Evolutionary conservation across 2,113 vertebrate genomes (phyloP).

Genomic region (Podarcis cretensis): DNA sequence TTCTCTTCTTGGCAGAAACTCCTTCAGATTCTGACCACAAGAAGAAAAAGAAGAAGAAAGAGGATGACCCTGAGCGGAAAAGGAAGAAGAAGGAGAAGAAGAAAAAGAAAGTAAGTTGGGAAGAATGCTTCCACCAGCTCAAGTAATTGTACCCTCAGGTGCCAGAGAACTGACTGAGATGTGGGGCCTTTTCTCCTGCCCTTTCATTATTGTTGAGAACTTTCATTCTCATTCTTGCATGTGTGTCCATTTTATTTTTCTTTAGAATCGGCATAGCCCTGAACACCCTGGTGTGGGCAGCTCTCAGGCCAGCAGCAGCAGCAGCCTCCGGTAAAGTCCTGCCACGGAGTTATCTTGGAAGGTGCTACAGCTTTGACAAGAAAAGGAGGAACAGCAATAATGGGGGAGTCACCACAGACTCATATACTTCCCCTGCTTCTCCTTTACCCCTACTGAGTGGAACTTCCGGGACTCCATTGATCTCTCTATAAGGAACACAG

Average conservation of each 20-base stretch:
- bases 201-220: background rate
- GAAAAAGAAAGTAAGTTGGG: constrained; percentile 90
- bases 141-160: background rate
- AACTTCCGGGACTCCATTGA: background rate
- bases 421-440: background rate
- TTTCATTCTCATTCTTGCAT: background rate
- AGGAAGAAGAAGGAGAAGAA: constrained; percentile 99
- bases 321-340: constrained; percentile 88
- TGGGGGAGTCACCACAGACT: background rate
- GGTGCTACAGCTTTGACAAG: background rate
- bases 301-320: constrained; percentile 93
- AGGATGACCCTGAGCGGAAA: constrained; percentile 94
- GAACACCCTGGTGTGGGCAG: constrained; percentile 91
- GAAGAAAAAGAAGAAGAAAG: constrained; percentile 99
- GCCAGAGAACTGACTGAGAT: background rate
- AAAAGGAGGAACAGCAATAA: background rate
- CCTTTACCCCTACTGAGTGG: background rate
- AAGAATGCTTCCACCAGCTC: background rate
- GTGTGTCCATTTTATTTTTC: background rate
- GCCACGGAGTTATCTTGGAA: background rate
- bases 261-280: constrained; percentile 94
- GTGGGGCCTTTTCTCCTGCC: background rate
- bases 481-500: background rate
- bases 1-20: constrained; percentile 79
- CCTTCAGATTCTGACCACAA: constrained; percentile 97